Percentiles rank a stretch among this genome's conserved stretches.
phyloP scores from a whole-genome alignment of 2,888 invertebrate species.

The Caenorhabditis sinica region DNA sequence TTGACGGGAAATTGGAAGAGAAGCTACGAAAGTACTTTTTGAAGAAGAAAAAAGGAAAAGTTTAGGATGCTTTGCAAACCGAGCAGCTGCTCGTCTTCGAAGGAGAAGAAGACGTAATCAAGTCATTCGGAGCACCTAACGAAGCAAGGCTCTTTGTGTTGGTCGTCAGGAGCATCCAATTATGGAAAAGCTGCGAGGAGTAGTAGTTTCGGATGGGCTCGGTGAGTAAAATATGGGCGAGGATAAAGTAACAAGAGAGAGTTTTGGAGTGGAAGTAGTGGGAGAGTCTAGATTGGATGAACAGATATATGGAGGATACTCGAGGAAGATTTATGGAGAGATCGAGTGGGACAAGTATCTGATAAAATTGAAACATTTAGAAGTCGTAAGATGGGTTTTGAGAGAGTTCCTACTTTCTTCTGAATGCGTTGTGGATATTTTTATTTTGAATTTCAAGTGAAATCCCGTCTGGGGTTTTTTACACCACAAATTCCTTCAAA shows the following conservation, averaged over 20 bases:
- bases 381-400: background rate
- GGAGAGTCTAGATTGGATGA: slow-evolving; percentile 23
- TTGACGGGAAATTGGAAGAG: slow-evolving; percentile 29
- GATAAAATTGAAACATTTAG: slow-evolving; percentile 8
- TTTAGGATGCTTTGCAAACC: slow-evolving; percentile 10
- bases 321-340: slow-evolving; percentile 32
- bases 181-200: slow-evolving; percentile 39
- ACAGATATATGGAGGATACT: slow-evolving; percentile 32
- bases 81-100: slow-evolving; percentile 37
- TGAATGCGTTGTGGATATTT: no score
- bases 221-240: slow-evolving; percentile 14
- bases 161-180: slow-evolving; percentile 55
- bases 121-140: slow-evolving; percentile 65
- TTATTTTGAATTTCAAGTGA: no score
- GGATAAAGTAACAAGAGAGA: slow-evolving; percentile 16
- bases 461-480: background rate
- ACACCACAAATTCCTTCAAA: no score
- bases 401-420: background rate
- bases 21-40: slow-evolving; percentile 54
- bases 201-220: background rate
- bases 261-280: slow-evolving; percentile 8
- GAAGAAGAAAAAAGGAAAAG: slow-evolving; percentile 18
- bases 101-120: slow-evolving; percentile 50
- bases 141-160: slow-evolving; percentile 49
- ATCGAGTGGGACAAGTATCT: background rate